Evolutionary conservation across 2,888 invertebrate species (phyloP), one percentile per base, ranked within the genome.

Genomic region (Lathronympha strigana): DNA sequence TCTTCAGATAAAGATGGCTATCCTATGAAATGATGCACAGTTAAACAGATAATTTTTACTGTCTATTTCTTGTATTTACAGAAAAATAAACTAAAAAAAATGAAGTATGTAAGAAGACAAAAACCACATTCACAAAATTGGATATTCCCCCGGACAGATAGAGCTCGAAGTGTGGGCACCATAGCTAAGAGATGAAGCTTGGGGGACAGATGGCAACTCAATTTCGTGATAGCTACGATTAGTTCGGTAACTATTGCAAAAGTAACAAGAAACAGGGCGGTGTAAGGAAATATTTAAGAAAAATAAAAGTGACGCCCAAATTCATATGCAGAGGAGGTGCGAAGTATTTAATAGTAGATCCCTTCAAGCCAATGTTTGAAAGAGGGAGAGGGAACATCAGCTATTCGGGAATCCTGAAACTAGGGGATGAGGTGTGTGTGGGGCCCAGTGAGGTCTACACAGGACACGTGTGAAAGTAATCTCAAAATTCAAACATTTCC

Each of bases 41-140:
- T 94, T 94, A 94, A 95, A 95, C 93, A 94, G 93, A 94, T 94
- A 93, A 94, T 94, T 93, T 95, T 94, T 94, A 94, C 93, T 92
- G 88, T 85, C 91, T 87, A 88, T 90, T 90, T 90, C 85, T 90
- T 89, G 88, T 91, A 92, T 92, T 91, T 90, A 91, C 89, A 92
- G 84, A 86, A 84, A 85, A 82, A 79, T 78, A 83, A 78, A 85
- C 71, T 75, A 77, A 73, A 79, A 36, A 33, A 83, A 83, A 79
- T 78, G 81, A 80, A 82, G 73, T 76, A 80, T 81, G 73, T 76
- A 83, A 79, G 75, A 81, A 81, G 75, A 76, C 73, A 78, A 72
- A 51, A 74, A 76, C 69, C 75, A 77, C 76, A 77, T 55, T 58
- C 57, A 67, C 40, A 61, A 69, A 49, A 67, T 67, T 43, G 54